phyloP scores from a whole-genome alignment of 2,797 vertebrate species.

The Stomatorhinus walkeri region DNA sequence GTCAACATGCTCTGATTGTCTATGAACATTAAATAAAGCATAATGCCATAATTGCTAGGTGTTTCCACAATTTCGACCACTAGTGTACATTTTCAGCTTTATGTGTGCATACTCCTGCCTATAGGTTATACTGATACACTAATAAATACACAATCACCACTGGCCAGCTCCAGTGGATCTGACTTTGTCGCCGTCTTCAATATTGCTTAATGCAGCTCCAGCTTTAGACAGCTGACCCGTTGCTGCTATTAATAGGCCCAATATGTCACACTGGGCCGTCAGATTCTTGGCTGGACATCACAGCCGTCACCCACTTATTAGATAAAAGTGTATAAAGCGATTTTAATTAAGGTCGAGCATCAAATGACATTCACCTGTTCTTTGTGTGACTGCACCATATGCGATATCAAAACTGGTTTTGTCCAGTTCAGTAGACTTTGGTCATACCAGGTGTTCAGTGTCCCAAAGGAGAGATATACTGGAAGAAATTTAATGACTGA shows the following conservation, averaged over 20 bases:
- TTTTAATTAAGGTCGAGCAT: conserved; percentile 22
- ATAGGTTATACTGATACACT: neutral
- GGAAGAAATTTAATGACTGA: conserved; percentile 30
- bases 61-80: neutral
- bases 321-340: conserved; percentile 12
- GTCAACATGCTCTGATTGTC: neutral
- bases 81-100: neutral
- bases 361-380: conserved; percentile 22
- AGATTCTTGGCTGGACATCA: conserved; percentile 9
- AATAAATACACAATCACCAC: neutral
- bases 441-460: conserved; percentile 39
- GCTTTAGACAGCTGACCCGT: neutral
- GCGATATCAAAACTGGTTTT: conserved; percentile 43
- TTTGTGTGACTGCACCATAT: conserved; percentile 21
- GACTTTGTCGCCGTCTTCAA: neutral
- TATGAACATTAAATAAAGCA: neutral
- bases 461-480: conserved; percentile 33
- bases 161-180: neutral
- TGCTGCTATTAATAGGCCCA: neutral
- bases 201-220: neutral
- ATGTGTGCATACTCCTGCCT: neutral
- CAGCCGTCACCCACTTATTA: neutral
- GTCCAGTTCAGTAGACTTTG: conserved; percentile 47
- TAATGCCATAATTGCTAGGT: neutral
- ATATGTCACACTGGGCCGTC: neutral